These are phyloP conservation scores for Lepilemur septentrionalis DNA, from an alignment of 2,797 vertebrate genomes.

Conservation along the genomic window DNA sequence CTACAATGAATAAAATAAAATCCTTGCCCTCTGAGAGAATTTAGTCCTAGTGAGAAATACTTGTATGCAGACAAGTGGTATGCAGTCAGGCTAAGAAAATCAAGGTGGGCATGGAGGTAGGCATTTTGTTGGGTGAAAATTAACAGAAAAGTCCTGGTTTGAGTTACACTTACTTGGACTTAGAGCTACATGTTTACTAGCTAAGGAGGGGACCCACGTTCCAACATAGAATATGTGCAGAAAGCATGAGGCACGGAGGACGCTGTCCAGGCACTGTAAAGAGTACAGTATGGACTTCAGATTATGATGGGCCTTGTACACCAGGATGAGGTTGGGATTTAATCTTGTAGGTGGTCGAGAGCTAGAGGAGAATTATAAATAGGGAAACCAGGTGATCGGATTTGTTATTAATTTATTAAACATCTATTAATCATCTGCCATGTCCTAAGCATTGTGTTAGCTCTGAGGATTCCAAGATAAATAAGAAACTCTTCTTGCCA, in stretches of 20 bases:
- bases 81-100: background rate
- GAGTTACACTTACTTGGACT: background rate
- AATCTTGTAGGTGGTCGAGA: background rate
- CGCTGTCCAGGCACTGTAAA: background rate
- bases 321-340: background rate
- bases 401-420: slow-evolving; percentile 17
- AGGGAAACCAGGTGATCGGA: background rate
- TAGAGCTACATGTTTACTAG: background rate
- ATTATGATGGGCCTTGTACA: background rate
- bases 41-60: background rate
- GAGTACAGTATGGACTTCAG: background rate
- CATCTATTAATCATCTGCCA: background rate
- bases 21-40: background rate
- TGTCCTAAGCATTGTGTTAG: background rate
- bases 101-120: background rate
- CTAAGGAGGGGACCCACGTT: background rate
- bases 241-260: background rate
- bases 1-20: background rate
- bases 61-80: background rate
- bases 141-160: background rate
- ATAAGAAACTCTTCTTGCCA: background rate
- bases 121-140: slow-evolving; percentile 9
- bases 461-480: slow-evolving; percentile 22
- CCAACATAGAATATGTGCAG: background rate
- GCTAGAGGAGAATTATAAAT: slow-evolving; percentile 42